phyloP scores from a whole-genome alignment of 2,797 vertebrate species.

The Microctenopoma stevenorrisi region DNA sequence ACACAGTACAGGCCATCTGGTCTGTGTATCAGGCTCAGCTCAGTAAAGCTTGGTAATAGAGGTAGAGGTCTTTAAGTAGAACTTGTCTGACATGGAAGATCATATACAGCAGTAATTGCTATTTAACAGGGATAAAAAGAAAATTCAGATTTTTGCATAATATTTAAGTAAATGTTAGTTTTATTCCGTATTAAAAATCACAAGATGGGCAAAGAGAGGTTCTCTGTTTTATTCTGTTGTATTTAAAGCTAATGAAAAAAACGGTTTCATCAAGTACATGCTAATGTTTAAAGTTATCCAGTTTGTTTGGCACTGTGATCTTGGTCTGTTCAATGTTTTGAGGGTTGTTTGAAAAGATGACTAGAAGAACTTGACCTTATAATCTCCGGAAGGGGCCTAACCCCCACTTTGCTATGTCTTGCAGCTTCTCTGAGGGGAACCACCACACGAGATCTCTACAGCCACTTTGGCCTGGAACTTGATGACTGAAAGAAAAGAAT shows the following conservation, averaged over 20 bases:
- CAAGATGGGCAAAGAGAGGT: background rate
- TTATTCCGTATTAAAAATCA: background rate
- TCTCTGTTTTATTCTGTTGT: background rate
- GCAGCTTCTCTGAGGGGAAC: constrained; percentile 89
- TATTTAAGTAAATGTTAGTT: background rate
- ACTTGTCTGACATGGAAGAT: background rate
- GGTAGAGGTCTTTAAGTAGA: background rate
- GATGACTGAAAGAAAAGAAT: constrained; percentile 83
- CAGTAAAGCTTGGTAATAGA: background rate
- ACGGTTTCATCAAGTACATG: background rate
- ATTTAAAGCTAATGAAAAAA: background rate
- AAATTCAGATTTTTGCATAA: background rate
- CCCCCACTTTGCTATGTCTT: constrained; percentile 57
- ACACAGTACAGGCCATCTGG: background rate
- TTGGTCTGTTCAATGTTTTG: constrained; percentile 53
- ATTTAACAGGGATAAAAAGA: background rate
- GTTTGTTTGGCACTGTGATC: constrained; percentile 12
- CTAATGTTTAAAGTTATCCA: constrained; percentile 1
- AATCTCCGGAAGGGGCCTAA: constrained; percentile 40
- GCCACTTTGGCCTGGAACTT: constrained; percentile 89
- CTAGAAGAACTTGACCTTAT: constrained; percentile 42
- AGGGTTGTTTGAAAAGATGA: constrained; percentile 59
- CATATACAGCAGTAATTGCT: background rate
- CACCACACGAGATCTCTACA: constrained; percentile 92
- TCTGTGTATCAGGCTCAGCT: constrained; percentile 11